Base-by-base conservation (phyloP, 2,888 invertebrate species). In the Leucophenga montana region DNA sequence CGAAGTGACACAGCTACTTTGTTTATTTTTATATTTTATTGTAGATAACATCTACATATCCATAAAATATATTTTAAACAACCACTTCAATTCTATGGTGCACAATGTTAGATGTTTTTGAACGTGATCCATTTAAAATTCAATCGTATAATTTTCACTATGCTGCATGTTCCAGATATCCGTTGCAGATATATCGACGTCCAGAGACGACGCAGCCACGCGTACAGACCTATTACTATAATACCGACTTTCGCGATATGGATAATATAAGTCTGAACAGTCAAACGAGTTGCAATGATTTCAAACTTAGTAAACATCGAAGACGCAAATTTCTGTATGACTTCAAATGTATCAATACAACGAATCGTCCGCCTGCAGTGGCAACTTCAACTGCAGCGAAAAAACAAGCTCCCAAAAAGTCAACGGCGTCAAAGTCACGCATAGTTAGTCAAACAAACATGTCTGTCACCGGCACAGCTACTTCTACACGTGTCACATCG, bases 131-230 rank as follows among this genome's bases (percentile, higher is more conserved):
- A 0, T 87, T 87, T 68, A 87, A 87, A 83, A 81, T 85, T 67
- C 83, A 87, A 59, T 87, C 87, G 53, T 85, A 83, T 61, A 86
- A 85, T 64, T 87, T 87, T 71, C 86, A 76, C 3, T 87, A 87
- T 71, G 87, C 87, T 22, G 85, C 86, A 0, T 73, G 82, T 14
- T 86, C 86, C 0, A 39, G 46, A 20, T 79, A 75, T 64, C 68
- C 73, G 1, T n/a, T 78, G 39, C 78, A 77, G 66, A 73, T 77
- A 5, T 79, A 73, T 39, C 74, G 68, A 18, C 70, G 78, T 6
- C 66, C 75, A 0, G 66, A 71, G 16, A 8, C 54, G 33, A 5
- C 46, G n/a, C 31, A 39, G 31, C 11, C 33, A 6, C 13, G 20
- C 22, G 83, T 82, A 39, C 76, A 82, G 69, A 85, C 82, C 3